These are phyloP conservation scores for Patiria pectinifera DNA, from an alignment of 53 echinoderm and acorn worm species.

Conservation along the genomic window DNA sequence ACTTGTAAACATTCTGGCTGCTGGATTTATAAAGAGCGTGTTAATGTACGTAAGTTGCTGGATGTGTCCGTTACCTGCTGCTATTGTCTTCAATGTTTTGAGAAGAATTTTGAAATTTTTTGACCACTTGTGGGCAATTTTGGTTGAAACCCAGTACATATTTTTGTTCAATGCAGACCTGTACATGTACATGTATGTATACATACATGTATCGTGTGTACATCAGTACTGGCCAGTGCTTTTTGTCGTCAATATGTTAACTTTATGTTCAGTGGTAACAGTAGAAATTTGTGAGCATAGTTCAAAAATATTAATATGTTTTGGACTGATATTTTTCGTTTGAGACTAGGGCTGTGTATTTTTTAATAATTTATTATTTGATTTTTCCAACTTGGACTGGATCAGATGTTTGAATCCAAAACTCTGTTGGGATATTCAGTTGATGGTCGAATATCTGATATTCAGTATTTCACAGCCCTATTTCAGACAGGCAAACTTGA, in stretches of 20 bases:
- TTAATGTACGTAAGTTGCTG: constrained; percentile 29
- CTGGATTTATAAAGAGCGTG: constrained; percentile 35
- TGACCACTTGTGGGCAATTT: background rate
- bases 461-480: no score
- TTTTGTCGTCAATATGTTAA: no score
- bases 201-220: background rate
- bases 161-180: background rate
- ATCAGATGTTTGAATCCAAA: no score
- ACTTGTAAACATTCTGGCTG: background rate
- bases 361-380: background rate
- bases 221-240: background rate
- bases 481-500: no score
- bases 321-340: background rate
- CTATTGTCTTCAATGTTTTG: background rate
- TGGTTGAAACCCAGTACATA: background rate
- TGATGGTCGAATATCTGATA: no score
- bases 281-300: background rate
- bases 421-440: no score
- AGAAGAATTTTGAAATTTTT: background rate
- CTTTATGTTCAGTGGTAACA: background rate
- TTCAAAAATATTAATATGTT: no score
- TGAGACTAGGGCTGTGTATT: background rate
- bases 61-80: background rate
- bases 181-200: constrained; percentile 8
- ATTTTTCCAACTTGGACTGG: no score